Evolutionary conservation across 2,797 vertebrate genomes (phyloP), one percentile per base, ranked within the genome.

Genomic region (Spondyliosoma cantharus): DNA sequence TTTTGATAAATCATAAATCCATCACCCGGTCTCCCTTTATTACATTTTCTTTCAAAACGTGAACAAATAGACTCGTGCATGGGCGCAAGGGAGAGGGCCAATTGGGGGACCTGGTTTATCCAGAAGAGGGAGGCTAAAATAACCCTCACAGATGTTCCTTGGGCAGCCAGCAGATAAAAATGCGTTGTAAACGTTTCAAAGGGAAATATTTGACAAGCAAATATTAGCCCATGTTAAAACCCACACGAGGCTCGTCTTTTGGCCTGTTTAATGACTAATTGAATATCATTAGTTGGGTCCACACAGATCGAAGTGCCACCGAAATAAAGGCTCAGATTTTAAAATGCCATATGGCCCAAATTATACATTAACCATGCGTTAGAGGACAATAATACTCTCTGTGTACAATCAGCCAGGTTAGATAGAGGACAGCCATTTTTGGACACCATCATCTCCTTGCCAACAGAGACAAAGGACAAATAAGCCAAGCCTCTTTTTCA

Each of bases 171-270:
- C 81, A 95, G 93, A 95, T 95, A 95, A 96, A 93, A 95, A 94
- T 95, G 93, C 92, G 95, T 91, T 95, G 96, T 97, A 97, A 97
- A 96, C 93, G 93, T 95, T 95, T 92, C 95, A 95, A 94, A 95
- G 94, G 93, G 95, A 96, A 97, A 97, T 98, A 97, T 98, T 98
- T 98, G 97, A 97, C 96, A 93, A 98, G 96, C 95, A 99, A 98
- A 99, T 96, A 98, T 97, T 97, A 96, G 95, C 95, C 94, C 86
- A 95, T 94, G 94, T 92, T 93, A 96, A 95, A 95, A 94, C 64
- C 84, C 93, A 94, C 94, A 93, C 93, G 82, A 90, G 91, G 84
- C 94, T 95, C 92, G 95, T 95, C 93, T 94, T 96, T 95, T 87
- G 91, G 88, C 87, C 93, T 94, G 96, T 96, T 96, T 96, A 95